Conservation (phyloP, 2,888 invertebrate species). For the Mallateleia sp. region DNA sequence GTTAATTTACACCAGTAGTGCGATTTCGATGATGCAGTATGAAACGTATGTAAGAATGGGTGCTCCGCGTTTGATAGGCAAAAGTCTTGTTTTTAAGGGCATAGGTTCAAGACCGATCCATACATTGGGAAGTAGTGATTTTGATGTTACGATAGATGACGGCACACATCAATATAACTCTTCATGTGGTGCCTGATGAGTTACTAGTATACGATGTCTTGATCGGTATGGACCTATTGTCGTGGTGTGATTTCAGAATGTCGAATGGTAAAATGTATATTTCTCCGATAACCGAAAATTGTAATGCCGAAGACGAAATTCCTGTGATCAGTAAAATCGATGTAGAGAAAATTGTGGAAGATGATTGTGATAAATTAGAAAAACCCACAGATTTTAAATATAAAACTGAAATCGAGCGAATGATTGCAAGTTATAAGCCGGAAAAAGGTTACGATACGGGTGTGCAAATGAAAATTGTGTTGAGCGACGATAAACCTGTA, state of each 20-base stretch:
- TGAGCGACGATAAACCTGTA: slow-evolving; percentile 11
- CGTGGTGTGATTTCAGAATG: not conserved
- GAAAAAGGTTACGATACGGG: not conserved
- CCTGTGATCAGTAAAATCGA: not conserved
- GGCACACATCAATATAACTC: not conserved
- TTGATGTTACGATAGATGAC: not conserved
- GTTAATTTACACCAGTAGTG: not conserved
- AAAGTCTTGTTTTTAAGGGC: not conserved
- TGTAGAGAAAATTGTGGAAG: not conserved
- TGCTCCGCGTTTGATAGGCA: not conserved
- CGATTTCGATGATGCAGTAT: not conserved
- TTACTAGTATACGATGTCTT: not conserved
- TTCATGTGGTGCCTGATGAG: not conserved
- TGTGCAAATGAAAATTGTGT: slow-evolving; percentile 5
- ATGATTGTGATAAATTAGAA: not conserved
- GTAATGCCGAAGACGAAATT: not conserved
- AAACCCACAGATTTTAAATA: not conserved
- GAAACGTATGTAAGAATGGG: not conserved
- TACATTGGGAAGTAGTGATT: not conserved
- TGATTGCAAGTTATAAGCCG: not conserved
- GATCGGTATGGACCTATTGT: not conserved
- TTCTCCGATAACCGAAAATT: not conserved
- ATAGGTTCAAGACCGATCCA: slow-evolving; percentile 1
- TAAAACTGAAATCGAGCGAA: not conserved
- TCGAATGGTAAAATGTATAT: not conserved